These are phyloP conservation scores for Mnemiopsis leidyi DNA, from an alignment of 37 sponge, comb jelly and placozoan genomes.

Conservation along the genomic window DNA sequence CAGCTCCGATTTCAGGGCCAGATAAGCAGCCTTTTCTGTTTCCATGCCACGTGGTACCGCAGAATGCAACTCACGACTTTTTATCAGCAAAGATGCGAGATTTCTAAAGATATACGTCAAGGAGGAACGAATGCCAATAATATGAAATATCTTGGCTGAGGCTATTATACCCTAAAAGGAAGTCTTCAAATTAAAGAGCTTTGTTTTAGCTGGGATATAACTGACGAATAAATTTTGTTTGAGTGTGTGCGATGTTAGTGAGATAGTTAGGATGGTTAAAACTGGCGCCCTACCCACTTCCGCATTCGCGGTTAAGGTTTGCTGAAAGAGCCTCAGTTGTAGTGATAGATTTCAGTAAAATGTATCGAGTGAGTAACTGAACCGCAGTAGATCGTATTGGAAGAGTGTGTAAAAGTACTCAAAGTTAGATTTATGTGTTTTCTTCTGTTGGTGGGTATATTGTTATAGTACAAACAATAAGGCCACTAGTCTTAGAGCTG, in stretches of 20 bases:
- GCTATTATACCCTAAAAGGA: background rate
- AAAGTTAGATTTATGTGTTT: background rate
- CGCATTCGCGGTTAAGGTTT: no score
- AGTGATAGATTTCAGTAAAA: no score
- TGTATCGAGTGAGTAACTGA: no score
- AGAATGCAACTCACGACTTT: background rate
- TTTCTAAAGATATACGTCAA: background rate
- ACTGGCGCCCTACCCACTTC: no score
- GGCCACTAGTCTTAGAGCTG: no score
- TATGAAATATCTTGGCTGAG: background rate
- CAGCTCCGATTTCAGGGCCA: background rate
- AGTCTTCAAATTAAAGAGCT: background rate
- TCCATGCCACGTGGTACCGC: background rate
- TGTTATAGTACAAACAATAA: background rate
- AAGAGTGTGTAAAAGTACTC: background rate
- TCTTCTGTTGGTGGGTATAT: background rate
- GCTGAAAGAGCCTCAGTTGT: no score
- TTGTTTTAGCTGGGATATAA: background rate
- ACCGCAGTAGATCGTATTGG: background rate
- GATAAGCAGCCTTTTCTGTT: background rate
- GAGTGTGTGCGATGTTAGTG: no score
- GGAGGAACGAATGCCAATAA: background rate
- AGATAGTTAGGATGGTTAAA: no score
- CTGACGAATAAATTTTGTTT: no score
- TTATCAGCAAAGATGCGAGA: background rate